A percentile compares a stretch with the other conserved stretches of the same genome.
phyloP scores from a whole-genome alignment of 2,113 vertebrate species.

The Enhydra lutris region DNA sequence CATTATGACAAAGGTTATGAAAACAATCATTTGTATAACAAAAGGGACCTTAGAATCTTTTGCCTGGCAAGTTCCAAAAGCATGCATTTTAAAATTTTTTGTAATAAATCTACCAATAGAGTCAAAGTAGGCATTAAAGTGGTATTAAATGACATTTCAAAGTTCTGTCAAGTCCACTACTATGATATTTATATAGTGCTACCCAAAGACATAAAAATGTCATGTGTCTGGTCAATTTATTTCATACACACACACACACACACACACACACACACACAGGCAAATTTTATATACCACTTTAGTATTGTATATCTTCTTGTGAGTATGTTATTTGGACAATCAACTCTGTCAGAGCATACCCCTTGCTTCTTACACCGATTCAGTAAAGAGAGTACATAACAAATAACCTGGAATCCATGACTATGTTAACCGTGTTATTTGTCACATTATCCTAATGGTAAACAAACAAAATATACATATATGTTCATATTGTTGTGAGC shows the following conservation, averaged over 20 bases:
- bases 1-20: neutral
- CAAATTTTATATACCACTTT: neutral
- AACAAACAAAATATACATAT: neutral
- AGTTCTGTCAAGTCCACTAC: neutral
- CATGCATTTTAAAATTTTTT: neutral
- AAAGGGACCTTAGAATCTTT: neutral
- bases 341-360: neutral
- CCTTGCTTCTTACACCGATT: neutral
- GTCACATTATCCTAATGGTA: neutral
- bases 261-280: neutral
- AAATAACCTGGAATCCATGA: neutral
- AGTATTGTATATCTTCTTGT: neutral
- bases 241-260: neutral
- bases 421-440: neutral
- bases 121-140: neutral
- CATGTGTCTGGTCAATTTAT: neutral
- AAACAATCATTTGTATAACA: neutral
- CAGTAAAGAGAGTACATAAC: neutral
- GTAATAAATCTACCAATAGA: neutral
- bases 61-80: slow-evolving; percentile 7
- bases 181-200: neutral
- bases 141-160: slow-evolving; percentile 22
- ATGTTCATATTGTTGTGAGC: neutral
- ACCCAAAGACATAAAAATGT: neutral
- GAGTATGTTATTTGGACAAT: neutral